phyloP scores from a whole-genome alignment of 1,140 invertebrate species.

The Coenobita brevimanus region DNA sequence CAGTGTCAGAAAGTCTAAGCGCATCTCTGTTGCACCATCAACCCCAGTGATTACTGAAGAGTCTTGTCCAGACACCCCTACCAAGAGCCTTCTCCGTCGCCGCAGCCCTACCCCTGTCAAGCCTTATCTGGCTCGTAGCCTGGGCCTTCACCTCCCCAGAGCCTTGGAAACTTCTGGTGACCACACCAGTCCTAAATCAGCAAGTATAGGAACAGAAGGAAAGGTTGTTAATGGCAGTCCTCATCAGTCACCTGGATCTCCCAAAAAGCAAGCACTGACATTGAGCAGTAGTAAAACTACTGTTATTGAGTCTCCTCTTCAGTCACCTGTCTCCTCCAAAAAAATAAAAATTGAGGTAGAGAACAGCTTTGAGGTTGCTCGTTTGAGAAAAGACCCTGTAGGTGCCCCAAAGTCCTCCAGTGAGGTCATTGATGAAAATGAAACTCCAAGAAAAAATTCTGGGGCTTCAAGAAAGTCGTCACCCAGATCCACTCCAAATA shows the following conservation, averaged over 20 bases:
- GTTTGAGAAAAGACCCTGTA: too few relatives aligned
- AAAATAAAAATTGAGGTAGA: too few relatives aligned
- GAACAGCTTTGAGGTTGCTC: too few relatives aligned
- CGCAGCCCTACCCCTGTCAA: constrained; percentile 67
- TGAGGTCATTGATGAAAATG: too few relatives aligned
- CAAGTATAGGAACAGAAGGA: not conserved
- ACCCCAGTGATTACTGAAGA: constrained; percentile 20
- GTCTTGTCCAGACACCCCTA: constrained; percentile 45
- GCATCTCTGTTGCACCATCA: constrained; percentile 18
- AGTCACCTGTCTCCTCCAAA: too few relatives aligned
- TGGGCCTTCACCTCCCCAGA: constrained; percentile 33
- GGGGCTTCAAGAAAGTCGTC: too few relatives aligned
- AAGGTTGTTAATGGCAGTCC: not conserved
- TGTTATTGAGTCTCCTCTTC: too few relatives aligned
- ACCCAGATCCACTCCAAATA: not conserved
- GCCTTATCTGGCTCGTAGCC: constrained; percentile 59
- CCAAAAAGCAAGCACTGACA: too few relatives aligned
- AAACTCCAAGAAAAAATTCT: too few relatives aligned
- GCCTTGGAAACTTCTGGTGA: too few relatives aligned
- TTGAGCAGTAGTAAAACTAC: too few relatives aligned
- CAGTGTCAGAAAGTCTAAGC: not conserved
- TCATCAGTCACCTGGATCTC: not conserved
- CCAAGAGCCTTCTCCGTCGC: constrained; percentile 60
- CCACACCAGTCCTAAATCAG: not conserved
- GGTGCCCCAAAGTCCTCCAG: too few relatives aligned